Base-by-base conservation (phyloP, 2,113 vertebrate genomes). In the Atractosteus spatula region DNA sequence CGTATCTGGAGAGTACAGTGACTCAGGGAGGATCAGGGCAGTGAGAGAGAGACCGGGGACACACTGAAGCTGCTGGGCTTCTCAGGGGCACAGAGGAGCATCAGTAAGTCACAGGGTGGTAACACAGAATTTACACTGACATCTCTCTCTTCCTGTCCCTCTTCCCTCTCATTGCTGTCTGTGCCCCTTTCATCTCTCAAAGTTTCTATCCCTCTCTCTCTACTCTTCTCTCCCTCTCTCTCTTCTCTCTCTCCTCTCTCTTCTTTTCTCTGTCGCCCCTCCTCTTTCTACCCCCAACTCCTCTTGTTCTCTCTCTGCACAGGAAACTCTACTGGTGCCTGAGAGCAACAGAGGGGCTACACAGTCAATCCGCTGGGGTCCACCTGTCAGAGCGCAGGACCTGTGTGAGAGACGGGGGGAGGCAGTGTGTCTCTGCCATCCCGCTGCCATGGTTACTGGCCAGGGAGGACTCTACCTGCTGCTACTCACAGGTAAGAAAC, bases 401-500 rank as follows among this genome's bases (percentile, higher is more conserved):
- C 5, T 51, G 47, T 41, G 45, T 79, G 42, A 75, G 75, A 82
- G 72, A 71, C 73, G 67, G 75, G 76, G 67, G 43, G 16, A n/a
- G 43, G 17, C 41, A 17, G 29, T 55, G 47, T 11, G 12, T 44
- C 14, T 66, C n/a, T 71, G 12, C 62, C 17, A 68, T 41, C 3
- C 4, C 5, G 72, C 13, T 76, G 13, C 56, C 3, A 84, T 82
- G 79, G 56, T 80, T 75, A 78, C 80, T 76, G 76, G 47, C 45
- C 69, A 70, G 69, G 77, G 45, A 3, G 12, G 3, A 3, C 57
- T 14, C 0, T 76, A 66, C 41, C 64, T 79, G 55, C 3, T 83
- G 65, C 17, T 85, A 0, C 74, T 89, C 0, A 73, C 76, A 81
- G 85, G 89, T 90, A 76, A 77, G 81, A 65, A 14, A 29, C 17